Base-by-base conservation (phyloP, 1,140 invertebrate genomes). In the Drosophila jambulina region DNA sequence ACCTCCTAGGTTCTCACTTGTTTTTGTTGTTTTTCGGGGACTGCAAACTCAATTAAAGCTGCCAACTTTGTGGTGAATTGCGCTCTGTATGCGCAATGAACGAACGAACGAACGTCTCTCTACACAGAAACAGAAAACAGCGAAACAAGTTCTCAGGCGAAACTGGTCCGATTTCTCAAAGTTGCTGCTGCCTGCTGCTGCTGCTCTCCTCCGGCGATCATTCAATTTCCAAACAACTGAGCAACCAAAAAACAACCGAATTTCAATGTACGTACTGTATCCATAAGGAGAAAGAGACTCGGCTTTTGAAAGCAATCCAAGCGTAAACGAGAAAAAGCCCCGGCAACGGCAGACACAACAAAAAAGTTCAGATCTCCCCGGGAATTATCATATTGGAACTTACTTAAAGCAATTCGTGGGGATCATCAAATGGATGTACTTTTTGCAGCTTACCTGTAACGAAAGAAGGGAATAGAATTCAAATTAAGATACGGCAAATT, bases 91-190 rank as follows among this genome's bases (percentile, higher is more conserved):
- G 65, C 59, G 60, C 65, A 64, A 68, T 68, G 45, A 49, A 64
- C 59, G 64, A 51, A 27, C 23, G 62, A 48, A 51, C 48, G 25
- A 25, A 27, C 25, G 25, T 19, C 48, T 61, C 57, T 43, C 51
- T 3, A 56, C 34, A 61, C 25, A 38, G 23, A 65, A 67, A 64
- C 51, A 56, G 34, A 56, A 38, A 38, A 38, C 53, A 38, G 43
- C n/a, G 42, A 82, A 87, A 87, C 83, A 79, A 83, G 83, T 87
- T 87, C 83, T 87, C 80, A 67, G 40, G 56, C 40, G 53, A 87
- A 87, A 87, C 83, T 87, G 83, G 83, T 87, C 81, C 80, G 76
- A 78, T 78, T 71, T 78, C 64, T 78, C 76, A 78, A 63, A 61
- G 74, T 51, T 76, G 72, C 42, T 53, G 59, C 40, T 4, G 40